phyloP scores from a whole-genome alignment of 2,888 invertebrate species.

The Sinotaia quadrata region DNA sequence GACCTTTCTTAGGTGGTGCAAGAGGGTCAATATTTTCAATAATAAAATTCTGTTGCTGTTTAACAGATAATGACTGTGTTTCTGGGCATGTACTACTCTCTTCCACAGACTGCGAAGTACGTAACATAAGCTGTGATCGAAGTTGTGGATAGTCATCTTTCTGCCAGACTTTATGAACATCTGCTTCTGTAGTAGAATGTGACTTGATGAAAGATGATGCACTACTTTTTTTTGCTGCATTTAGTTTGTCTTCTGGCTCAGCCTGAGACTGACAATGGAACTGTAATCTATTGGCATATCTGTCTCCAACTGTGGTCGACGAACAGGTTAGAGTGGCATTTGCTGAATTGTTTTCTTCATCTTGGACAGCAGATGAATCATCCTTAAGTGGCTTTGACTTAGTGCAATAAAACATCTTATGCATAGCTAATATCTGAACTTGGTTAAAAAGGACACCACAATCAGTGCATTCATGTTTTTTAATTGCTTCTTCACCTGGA shows the following conservation, averaged over 20 bases:
- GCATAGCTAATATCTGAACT: constrained; percentile 85
- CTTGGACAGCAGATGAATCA: background rate
- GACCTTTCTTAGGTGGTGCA: constrained; percentile 56
- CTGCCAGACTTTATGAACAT: constrained; percentile 16
- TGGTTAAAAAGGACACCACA: constrained; percentile 86
- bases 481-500: background rate
- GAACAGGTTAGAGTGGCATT: background rate
- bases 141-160: constrained; percentile 33
- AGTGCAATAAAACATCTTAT: constrained; percentile 83
- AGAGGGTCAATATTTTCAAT: constrained; percentile 32
- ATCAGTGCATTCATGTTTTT: constrained; percentile 64
- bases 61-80: no score
- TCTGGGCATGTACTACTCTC: constrained; percentile 1
- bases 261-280: constrained; percentile 10
- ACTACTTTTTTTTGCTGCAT: constrained; percentile 18
- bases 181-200: constrained; percentile 34
- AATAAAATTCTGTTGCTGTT: constrained; percentile 21
- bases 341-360: no score
- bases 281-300: constrained; percentile 84
- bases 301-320: background rate
- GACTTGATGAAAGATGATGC: constrained; percentile 33
- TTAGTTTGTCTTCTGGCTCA: background rate
- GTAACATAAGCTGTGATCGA: constrained; percentile 25
- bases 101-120: constrained; percentile 26
- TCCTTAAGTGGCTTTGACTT: constrained; percentile 2